Evolutionary conservation across 2,113 vertebrate species (phyloP), one percentile per base, ranked within the genome.

Genomic region (Piaya cayana): DNA sequence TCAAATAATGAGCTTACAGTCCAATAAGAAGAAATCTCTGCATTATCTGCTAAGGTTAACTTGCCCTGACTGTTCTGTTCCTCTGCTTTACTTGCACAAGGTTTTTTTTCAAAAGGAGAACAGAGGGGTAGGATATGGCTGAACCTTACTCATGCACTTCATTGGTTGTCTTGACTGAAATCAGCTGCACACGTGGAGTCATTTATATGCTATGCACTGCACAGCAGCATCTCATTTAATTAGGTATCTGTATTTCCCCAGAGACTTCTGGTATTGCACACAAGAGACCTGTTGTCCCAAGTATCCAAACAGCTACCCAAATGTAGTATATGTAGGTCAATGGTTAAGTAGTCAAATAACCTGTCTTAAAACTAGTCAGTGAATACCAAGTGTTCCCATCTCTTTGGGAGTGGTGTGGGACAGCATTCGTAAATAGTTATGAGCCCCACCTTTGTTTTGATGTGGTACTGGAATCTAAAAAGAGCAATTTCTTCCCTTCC

Each of bases 381-480:
- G 62, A 92, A 78, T 60, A 53, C 22, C 34, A 26, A 72, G 9
- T 72, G 47, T 94, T 95, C 69, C 70, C 0, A 0, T 37, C 55
- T 72, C 39, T 86, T 77, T 82, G 68, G 74, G 92, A 90, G 92
- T 76, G 83, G 62, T 80, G 86, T 1, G 0, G 39, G 86, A 85
- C 56, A 74, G 27, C 39, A 27, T 63, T 49, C 77, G 8, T 94
- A 92, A 87, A 59, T 65, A 82, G 74, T 11, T 39, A 50, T 91
- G 86, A 83, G 82, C 88, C 53, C 64, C 60, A 49, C 82, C 90
- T 91, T 93, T 94, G 71, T 93, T 96, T 90, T 88, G 59, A 45
- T 83, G 17, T 71, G 64, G n/a, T 91, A 47, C 20, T 88, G 56
- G 83, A 79, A 74, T 75, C 49, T 76, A 39, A 22, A 76, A 26